These are phyloP conservation scores for Scaeva pyrastri DNA, from an alignment of 2,888 invertebrate genomes.

Conservation along the genomic window DNA sequence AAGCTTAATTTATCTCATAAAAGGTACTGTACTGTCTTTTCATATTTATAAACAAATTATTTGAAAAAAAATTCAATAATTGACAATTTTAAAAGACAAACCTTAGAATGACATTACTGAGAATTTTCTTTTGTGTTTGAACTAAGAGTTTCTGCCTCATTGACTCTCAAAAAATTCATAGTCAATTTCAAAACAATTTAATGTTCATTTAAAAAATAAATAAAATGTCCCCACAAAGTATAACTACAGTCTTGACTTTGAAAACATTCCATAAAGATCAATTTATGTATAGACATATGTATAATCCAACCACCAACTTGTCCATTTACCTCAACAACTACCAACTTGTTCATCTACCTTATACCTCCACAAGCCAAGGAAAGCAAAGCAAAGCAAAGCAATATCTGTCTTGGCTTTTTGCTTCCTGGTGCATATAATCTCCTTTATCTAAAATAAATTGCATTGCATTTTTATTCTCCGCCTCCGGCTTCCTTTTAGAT, in stretches of 20 bases:
- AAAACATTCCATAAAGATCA: conserved; percentile 1
- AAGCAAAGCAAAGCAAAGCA: conserved; percentile 24
- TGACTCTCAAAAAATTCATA: neutral
- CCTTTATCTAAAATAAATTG: conserved; percentile 39
- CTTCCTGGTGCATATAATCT: conserved; percentile 39
- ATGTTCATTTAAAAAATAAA: neutral
- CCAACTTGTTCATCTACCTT: neutral
- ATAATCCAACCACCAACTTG: neutral
- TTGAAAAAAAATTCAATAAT: no score
- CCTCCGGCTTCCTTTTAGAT: conserved; percentile 1
- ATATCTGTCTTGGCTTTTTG: neutral
- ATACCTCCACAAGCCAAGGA: no score
- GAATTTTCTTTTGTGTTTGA: neutral
- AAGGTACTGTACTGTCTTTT: no score
- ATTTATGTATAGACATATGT: neutral
- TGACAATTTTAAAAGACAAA: no score
- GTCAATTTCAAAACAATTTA: neutral
- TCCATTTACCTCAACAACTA: neutral
- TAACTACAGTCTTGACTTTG: neutral
- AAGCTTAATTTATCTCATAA: no score
- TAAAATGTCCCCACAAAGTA: neutral
- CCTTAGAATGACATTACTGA: neutral
- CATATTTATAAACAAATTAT: no score
- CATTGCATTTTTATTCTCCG: conserved; percentile 10
- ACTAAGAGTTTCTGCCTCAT: neutral